Evolutionary conservation across 2,888 invertebrate species (phyloP), one percentile per base, ranked within the genome.

Genomic region (Reticulitermes lucifugus): DNA sequence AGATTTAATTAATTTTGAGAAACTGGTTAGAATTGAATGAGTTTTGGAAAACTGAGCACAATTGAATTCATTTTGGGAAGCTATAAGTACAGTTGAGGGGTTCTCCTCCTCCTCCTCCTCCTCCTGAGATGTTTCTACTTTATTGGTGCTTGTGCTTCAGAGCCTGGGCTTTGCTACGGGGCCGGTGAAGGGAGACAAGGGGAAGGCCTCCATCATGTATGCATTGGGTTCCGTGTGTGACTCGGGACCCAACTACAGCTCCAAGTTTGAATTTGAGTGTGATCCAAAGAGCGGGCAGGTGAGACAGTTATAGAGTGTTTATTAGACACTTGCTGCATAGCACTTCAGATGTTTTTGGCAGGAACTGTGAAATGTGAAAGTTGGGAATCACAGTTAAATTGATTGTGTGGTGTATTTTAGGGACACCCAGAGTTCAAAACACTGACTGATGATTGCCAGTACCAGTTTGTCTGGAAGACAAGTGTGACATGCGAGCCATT

Each of bases 391-490:
- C 12, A 12, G 6, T 46, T 35, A 35, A 35, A 35, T 35, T 35
- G 35, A 12, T 46, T 12, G 46, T 46, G 55, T 55, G 55, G 18
- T 4, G 5, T 21, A 10, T 77, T 77, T 46, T n/a, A 77, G 77
- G 77, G 77, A 22, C 51, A 46, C 7, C 77, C 77, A 3, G 43
- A n/a, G 41, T 77, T 77, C 22, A 43, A 21, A 10, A 10, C 21
- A 3, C 21, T n/a, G n/a, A 46, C 43, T 10, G 10, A n/a, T 46
- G 41, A 46, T 10, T 46, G n/a, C 43, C 35, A 43, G 46, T 77
- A 77, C 46, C 35, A 46, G 21, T 77, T 77, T n/a, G 1, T n/a
- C 6, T 77, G 77, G 77, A 77, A 77, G 41, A 77, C 77, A 43
- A 77, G 41, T 77, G 77, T 46, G 18, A 77, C 43, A 2, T 77